Evolutionary conservation across 2,888 invertebrate genomes (phyloP).

Genomic region (Plagodis pulveraria): DNA sequence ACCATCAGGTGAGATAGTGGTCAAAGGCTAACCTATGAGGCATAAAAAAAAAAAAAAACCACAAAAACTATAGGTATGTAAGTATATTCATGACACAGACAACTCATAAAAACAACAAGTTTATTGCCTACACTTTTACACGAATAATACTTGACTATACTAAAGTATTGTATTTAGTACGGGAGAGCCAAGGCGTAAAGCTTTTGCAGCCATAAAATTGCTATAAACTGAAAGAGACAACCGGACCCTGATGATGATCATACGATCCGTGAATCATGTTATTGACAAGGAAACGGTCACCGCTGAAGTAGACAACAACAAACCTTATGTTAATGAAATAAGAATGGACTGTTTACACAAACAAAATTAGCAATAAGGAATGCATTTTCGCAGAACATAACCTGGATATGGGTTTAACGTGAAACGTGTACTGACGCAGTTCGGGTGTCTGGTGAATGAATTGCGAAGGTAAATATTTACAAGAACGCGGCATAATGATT

Average conservation of each 20-base stretch:
- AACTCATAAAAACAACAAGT: constrained; percentile 1
- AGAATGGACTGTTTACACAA: constrained; percentile 7
- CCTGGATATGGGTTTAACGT: constrained; percentile 27
- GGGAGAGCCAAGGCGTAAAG: constrained; percentile 13
- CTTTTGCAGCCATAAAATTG: constrained; percentile 12
- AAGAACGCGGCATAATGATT: constrained; percentile 15
- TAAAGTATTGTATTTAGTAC: neutral
- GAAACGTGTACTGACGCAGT: constrained; percentile 5
- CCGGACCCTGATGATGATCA: neutral
- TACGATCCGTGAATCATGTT: constrained; percentile 19
- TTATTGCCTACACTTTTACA: neutral
- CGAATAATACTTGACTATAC: neutral
- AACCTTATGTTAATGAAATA: constrained; percentile 14
- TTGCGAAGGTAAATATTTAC: constrained; percentile 28
- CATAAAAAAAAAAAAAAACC: no score
- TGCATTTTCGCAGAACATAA: constrained; percentile 11
- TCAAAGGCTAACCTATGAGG: no score
- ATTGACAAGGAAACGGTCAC: constrained; percentile 18
- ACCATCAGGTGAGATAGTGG: no score
- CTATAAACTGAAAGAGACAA: constrained; percentile 9
- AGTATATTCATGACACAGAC: no score
- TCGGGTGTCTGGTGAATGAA: constrained; percentile 20
- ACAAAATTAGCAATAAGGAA: constrained; percentile 8
- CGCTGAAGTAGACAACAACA: constrained; percentile 7
- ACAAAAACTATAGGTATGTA: no score